Percentiles rank a stretch among this genome's conserved stretches.
phyloP scores from a whole-genome alignment of 2,888 invertebrate species.

The Perizoma affinitatum region DNA sequence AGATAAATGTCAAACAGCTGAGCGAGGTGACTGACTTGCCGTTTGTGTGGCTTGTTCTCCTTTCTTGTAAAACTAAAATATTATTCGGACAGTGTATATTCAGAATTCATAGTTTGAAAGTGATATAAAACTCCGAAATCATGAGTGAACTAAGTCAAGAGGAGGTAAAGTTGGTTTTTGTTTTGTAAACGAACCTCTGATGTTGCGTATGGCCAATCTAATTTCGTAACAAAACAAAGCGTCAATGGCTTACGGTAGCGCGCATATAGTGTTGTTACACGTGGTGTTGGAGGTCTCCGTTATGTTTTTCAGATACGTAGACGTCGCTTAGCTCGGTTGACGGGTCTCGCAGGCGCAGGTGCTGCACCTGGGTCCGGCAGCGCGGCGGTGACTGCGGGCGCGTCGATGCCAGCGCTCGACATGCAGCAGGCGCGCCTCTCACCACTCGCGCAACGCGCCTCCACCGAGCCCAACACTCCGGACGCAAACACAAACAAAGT shows the following conservation, averaged over 20 bases:
- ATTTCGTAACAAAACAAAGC: constrained; percentile 85
- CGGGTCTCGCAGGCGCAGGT: constrained; percentile 80
- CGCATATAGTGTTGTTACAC: constrained; percentile 56
- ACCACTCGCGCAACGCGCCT: constrained; percentile 56
- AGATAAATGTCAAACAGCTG: constrained; percentile 80
- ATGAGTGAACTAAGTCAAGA: constrained; percentile 95
- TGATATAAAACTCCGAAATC: constrained; percentile 52
- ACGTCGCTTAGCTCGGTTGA: constrained; percentile 89
- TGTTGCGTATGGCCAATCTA: constrained; percentile 79
- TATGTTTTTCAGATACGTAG: constrained; percentile 87
- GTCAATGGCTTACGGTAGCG: constrained; percentile 63
- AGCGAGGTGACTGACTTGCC: constrained; percentile 82
- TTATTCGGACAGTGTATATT: constrained; percentile 60
- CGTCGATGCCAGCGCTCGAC: constrained; percentile 65
- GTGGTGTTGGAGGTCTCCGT: constrained; percentile 57
- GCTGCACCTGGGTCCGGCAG: constrained; percentile 68
- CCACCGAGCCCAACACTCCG: constrained; percentile 63
- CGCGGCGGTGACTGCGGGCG: constrained; percentile 74
- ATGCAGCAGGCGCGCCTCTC: constrained; percentile 56
- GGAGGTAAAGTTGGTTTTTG: constrained; percentile 87
- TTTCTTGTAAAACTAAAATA: constrained; percentile 62
- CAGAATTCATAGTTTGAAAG: constrained; percentile 49
- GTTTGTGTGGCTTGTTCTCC: constrained; percentile 75
- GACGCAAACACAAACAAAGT: constrained; percentile 70
- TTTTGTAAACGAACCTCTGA: constrained; percentile 72